Base-by-base conservation (phyloP, 2,888 invertebrate genomes). In the Venusia cambrica region DNA sequence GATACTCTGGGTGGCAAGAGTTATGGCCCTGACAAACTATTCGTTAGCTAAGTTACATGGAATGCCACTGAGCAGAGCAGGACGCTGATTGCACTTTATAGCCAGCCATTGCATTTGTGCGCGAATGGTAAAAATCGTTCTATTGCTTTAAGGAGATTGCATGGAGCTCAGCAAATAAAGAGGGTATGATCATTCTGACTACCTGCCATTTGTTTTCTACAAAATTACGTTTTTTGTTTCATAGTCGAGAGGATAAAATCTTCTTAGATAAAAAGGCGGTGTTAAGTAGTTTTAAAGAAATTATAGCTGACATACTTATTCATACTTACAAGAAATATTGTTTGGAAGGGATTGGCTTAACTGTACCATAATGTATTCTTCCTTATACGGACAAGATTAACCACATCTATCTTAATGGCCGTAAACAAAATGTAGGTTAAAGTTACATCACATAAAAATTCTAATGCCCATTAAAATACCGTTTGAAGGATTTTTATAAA, bases 381-480 rank as follows among this genome's bases (percentile, higher is more conserved):
- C 33, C 29, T 13, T 38, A 29, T 34, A 29, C 8, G 24, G 29
- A 29, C 29, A 33, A 13, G 29, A 20, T 10, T 16, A 25, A 38
- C 38, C 12, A 34, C 38, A 33, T 29, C 30, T 16, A 31, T 27
- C 24, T 21, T 28, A 34, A 14, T 17, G 9, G 19, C 17, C 19
- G 8, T 36, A 27, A 25, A 15, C 8, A 26, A 28, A 38, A 44
- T 38, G 38, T 49, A 33, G 46, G 44, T 39, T 44, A 41, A 28
- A 44, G 39, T 44, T 44, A 46, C 37, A 41, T 44, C 28, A 45
- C 36, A 41, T 38, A 32, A 34, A 38, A 37, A 31, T 36, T 16
- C 4, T 38, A 38, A 28, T 11, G 19, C 5, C 22, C 27, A 35
- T 37, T 27, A 27, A 38, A 34, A 36, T 24, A 32, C 34, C 29